phyloP scores from a whole-genome alignment of 2,797 vertebrate species.

The Phalloptychus januarius region DNA sequence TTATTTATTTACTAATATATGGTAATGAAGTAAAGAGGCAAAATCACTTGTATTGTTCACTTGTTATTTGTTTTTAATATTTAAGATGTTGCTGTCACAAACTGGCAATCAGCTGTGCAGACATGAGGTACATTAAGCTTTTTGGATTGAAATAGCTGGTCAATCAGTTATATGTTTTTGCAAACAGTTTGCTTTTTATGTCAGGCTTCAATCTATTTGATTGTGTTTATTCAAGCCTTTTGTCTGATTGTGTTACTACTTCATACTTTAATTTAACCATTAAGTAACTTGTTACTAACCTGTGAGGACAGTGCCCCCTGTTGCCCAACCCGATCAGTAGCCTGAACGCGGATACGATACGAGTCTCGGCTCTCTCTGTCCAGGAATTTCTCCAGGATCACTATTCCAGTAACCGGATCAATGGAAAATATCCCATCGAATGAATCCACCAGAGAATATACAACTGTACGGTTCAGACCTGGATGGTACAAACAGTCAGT shows the following conservation, averaged over 20 bases:
- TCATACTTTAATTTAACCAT: neutral
- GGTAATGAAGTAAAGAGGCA: neutral
- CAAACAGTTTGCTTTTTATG: neutral
- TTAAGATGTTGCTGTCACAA: neutral
- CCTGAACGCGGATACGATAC: slow-evolving; percentile 86
- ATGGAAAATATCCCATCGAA: slow-evolving; percentile 90
- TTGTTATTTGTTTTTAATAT: neutral
- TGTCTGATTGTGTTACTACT: neutral
- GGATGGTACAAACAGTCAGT: slow-evolving; percentile 14
- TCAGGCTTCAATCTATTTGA: neutral
- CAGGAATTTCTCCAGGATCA: slow-evolving; percentile 88
- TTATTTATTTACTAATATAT: neutral
- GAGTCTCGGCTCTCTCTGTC: slow-evolving; percentile 90
- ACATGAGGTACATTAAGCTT: neutral
- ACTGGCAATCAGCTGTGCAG: neutral
- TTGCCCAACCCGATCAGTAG: slow-evolving; percentile 87
- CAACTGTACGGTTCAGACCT: slow-evolving; percentile 90
- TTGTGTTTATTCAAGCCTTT: neutral
- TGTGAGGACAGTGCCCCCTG: slow-evolving; percentile 87
- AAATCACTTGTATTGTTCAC: neutral
- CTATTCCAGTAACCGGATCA: slow-evolving; percentile 88
- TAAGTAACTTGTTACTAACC: slow-evolving; percentile 50
- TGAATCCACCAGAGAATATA: slow-evolving; percentile 89
- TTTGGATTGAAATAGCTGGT: neutral
- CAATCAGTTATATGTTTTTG: neutral